Base-by-base conservation (phyloP, 2,888 invertebrate genomes). In the Incurvaria masculella region DNA sequence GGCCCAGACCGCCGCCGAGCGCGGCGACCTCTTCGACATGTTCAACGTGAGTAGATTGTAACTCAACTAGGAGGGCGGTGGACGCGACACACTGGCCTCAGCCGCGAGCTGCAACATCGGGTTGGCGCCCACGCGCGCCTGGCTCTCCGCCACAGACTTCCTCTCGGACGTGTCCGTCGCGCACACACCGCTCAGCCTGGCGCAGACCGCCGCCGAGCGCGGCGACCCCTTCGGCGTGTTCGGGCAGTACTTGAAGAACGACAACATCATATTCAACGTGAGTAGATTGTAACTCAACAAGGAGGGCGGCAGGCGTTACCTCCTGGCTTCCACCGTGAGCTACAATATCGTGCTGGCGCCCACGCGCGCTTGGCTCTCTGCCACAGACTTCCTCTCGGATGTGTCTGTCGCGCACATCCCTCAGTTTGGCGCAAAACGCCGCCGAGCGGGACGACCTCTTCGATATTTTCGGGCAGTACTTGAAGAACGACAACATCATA, bases 391-490 rank as follows among this genome's bases (percentile, higher is more conserved):
- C 52, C 66, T 80, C 4, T 70, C 79, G 0, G 72, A 81, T 39
- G 84, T 85, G n/a, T 86, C 87, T 50, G 80, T 87, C 47, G 81
- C 83, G 4, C 82, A 85, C 59, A 83, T 84, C 87, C 16, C 59
- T 87, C 38, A 80, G 82, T 42, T 70, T 83, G 4, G 84, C 83
- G 4, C 62, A 80, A 8, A 61, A 82, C 3, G 79, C 84, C 56
- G 72, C 78, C 19, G 64, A 76, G 17, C 75, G 79, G 52, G 81
- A 79, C 0, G 84, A 86, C 54, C 66, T 85, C 6, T 82, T 88
- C 59, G 82, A 82, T 52, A 75, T 88, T 44, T 88, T 87, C 57
- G 88, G 88, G 21, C 74, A 76, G 51, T 79, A 71, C 55, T 65
- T 78, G 57, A 78, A 76, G 60, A 75, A 78, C 49, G 73, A 79